Evolutionary conservation across 2,888 invertebrate genomes (phyloP).

Genomic region (Pandemis corylana): DNA sequence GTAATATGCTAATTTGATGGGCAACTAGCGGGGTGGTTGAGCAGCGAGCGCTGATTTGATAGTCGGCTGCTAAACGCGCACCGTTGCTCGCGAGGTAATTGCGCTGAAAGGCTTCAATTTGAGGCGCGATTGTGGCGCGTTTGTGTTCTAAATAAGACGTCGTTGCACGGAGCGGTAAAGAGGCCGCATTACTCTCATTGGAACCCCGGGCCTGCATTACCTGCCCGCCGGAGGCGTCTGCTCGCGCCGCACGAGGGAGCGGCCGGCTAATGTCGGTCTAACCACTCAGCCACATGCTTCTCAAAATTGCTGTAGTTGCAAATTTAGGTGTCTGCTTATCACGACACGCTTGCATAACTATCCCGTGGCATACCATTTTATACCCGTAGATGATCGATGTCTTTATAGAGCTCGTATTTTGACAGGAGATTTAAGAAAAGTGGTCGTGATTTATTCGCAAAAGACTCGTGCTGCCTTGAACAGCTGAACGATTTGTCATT

Average conservation of each 20-base stretch:
- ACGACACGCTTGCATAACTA: slow-evolving; percentile 42
- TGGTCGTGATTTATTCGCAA: slow-evolving; percentile 37
- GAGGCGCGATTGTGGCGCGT: slow-evolving; percentile 71
- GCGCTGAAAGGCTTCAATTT: slow-evolving; percentile 82
- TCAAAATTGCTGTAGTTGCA: slow-evolving; percentile 41
- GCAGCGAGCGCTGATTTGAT: slow-evolving; percentile 65
- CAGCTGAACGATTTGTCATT: slow-evolving; percentile 39
- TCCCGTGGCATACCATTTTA: slow-evolving; percentile 29
- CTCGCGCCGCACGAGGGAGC: slow-evolving; percentile 59
- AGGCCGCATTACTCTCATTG: slow-evolving; percentile 80
- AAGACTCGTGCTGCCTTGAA: slow-evolving; percentile 41
- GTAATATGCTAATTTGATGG: slow-evolving; percentile 57
- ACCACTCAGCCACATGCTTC: slow-evolving; percentile 44
- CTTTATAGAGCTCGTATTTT: slow-evolving; percentile 34
- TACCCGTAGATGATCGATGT: slow-evolving; percentile 37
- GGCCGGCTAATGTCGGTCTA: slow-evolving; percentile 44
- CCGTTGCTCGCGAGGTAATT: slow-evolving; percentile 71
- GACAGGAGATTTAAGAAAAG: slow-evolving; percentile 39
- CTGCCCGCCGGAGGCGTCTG: slow-evolving; percentile 67
- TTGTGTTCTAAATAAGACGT: slow-evolving; percentile 82
- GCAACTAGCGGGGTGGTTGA: slow-evolving; percentile 55
- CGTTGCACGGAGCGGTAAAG: slow-evolving; percentile 75
- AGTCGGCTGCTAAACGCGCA: slow-evolving; percentile 71
- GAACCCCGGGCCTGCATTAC: slow-evolving; percentile 75
- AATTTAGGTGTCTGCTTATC: slow-evolving; percentile 44